Evolutionary conservation across 2,888 invertebrate species (phyloP).

Genomic region (Drosophila picticornis): DNA sequence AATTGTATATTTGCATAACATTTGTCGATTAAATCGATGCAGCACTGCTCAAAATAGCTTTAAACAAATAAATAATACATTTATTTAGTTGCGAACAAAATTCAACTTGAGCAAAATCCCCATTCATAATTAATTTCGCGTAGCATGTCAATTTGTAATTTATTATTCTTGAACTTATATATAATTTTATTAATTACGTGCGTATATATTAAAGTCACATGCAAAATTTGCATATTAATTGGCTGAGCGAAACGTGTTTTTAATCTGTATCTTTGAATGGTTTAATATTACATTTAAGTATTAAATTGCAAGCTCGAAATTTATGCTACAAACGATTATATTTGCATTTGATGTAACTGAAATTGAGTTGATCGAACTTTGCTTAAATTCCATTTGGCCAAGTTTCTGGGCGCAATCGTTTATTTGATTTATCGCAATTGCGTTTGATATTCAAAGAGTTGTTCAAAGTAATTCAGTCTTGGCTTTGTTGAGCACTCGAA

Average conservation of each 20-base stretch:
- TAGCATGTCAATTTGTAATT: neutral
- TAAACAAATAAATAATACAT: neutral
- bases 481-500: constrained; percentile 59
- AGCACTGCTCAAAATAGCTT: neutral
- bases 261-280: constrained; percentile 36
- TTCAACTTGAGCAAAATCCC: neutral
- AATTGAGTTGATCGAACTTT: constrained; percentile 16
- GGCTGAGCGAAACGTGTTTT: constrained; percentile 57
- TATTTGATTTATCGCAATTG: constrained; percentile 72
- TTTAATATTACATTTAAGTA: constrained; percentile 51
- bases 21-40: constrained; percentile 3
- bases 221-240: constrained; percentile 55
- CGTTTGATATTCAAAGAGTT: constrained; percentile 50
- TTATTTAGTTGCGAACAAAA: neutral
- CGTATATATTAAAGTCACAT: constrained; percentile 1
- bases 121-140: neutral
- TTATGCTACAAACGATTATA: constrained; percentile 5
- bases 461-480: constrained; percentile 26
- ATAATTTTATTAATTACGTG: constrained; percentile 39
- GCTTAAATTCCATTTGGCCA: constrained; percentile 12
- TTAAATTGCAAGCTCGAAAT: constrained; percentile 33
- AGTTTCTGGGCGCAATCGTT: constrained; percentile 36
- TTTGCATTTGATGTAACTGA: constrained; percentile 25
- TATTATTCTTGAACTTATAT: neutral
- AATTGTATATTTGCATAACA: constrained; percentile 51